Evolutionary conservation across 2,113 vertebrate genomes (phyloP).

Genomic region (Labrus mixtus): DNA sequence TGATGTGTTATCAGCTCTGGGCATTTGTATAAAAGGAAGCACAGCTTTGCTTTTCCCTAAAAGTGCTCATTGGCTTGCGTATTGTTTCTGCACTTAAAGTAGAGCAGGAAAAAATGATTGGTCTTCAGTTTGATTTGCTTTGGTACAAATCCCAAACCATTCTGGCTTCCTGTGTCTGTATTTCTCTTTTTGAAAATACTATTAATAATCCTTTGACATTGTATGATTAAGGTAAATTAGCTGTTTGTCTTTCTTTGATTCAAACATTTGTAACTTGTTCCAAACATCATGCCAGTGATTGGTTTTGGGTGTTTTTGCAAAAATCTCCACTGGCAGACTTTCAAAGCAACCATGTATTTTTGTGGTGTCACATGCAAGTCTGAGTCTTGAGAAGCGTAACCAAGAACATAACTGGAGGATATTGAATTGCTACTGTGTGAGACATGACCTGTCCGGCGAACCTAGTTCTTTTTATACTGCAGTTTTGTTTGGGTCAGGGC

Average conservation of each 20-base stretch:
- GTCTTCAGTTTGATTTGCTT: conserved; percentile 45
- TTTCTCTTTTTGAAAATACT: conserved; percentile 46
- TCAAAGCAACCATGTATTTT: conserved; percentile 79
- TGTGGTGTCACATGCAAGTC: conserved; percentile 76
- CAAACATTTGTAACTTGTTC: conserved; percentile 52
- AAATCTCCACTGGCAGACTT: conserved; percentile 56
- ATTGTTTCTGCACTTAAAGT: conserved; percentile 36
- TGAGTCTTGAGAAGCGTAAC: conserved; percentile 77
- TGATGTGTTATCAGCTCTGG: conserved; percentile 23
- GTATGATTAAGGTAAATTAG: conserved; percentile 55
- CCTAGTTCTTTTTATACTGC: conserved; percentile 74
- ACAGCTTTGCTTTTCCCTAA: conserved; percentile 16
- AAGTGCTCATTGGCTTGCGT: conserved; percentile 4
- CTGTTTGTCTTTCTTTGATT: conserved; percentile 64
- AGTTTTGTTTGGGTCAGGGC: conserved; percentile 77
- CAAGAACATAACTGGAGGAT: conserved; percentile 76
- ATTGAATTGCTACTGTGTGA: conserved; percentile 79
- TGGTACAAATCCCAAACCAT: conserved; percentile 17
- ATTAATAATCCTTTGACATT: conserved; percentile 53
- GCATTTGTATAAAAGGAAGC: conserved; percentile 25
- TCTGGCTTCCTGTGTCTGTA: conserved; percentile 24
- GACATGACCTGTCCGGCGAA: conserved; percentile 82
- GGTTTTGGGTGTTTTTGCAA: conserved; percentile 52
- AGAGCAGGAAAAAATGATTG: conserved; percentile 29
- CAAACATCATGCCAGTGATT: conserved; percentile 51